Base-by-base conservation (phyloP, 2,888 invertebrate species). In the Tanytarsus gracilentus region DNA sequence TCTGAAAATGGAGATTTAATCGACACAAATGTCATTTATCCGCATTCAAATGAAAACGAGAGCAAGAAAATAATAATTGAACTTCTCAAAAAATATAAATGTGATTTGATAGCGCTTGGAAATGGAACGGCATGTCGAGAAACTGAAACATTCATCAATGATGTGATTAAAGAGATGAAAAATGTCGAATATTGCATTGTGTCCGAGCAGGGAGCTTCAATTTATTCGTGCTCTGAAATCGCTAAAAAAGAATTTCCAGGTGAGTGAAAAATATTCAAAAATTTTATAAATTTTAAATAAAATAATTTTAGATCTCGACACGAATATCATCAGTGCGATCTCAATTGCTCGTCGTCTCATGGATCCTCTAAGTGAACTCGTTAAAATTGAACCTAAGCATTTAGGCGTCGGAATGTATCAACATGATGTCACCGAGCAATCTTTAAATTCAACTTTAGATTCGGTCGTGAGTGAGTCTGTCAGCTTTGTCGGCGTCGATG, bases 351-450 rank as follows among this genome's bases (percentile, higher is more conserved):
- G 95, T 67, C 78, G 95, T 67, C 77, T 95, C 1, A 85, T 93
- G 69, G 94, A 96, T 75, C 96, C 96, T 0, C 74, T 96, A 62
- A 86, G 88, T 40, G 96, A 96, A 72, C 79, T 91, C 62, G 91
- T 96, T 0, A 96, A 96, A 77, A 85, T 96, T 9, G 94, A 95
- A 63, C 94, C 95, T 1, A 86, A 88, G 67, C 89, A 93, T 75
- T 77, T 96, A 63, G 95, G 95, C 1, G 87, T 96, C 4, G 96
- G 96, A n/a, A 86, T 94, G 84, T 96, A 96, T 70, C 88, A 96
- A 73, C 93, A 94, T 68, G 95, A 96, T 69, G 78, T 95, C 23
- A 83, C 88, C 7, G 84, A 88, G 64, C 88, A 86, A 67, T 80
- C 82, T 69, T 72, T 96, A 1, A 81, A 80, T 9, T 76, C 81